A percentile compares a stretch with the other conserved stretches of the same genome.
phyloP scores from a whole-genome alignment of 2,888 invertebrate species.

The Erannis defoliaria region DNA sequence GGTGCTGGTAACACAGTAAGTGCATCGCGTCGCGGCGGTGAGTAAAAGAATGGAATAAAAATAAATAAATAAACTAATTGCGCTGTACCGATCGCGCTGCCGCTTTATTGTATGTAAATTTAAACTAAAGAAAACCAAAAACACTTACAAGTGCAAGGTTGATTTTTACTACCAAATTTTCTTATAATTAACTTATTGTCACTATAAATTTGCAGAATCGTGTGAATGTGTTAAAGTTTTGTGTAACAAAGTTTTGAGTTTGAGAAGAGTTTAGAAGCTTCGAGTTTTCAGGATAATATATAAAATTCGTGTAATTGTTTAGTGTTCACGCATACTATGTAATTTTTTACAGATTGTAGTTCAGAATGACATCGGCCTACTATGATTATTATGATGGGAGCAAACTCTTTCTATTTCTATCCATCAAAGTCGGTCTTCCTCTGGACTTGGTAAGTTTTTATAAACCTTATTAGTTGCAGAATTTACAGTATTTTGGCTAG shows the following conservation, averaged over 20 bases:
- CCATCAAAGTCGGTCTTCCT: conserved; percentile 89
- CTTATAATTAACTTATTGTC: neutral
- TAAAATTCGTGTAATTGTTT: conserved; percentile 11
- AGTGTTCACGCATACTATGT: too few relatives aligned
- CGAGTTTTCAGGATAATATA: conserved; percentile 1
- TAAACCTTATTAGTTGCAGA: neutral
- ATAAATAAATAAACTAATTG: too few relatives aligned
- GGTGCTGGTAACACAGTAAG: too few relatives aligned
- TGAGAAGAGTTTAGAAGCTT: neutral
- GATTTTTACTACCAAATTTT: neutral
- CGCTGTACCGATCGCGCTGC: too few relatives aligned
- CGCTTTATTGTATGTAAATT: too few relatives aligned
- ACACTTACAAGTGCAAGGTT: neutral
- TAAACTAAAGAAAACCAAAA: neutral
- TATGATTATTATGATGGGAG: conserved; percentile 90
- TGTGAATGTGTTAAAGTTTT: neutral
- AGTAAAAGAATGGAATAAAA: too few relatives aligned
- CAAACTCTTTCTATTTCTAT: conserved; percentile 89
- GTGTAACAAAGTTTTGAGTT: neutral
- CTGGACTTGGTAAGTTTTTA: conserved; percentile 91
- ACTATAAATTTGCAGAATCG: neutral
- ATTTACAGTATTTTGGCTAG: neutral
- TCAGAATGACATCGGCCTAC: conserved; percentile 63
- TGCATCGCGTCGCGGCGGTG: too few relatives aligned
- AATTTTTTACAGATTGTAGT: conserved; percentile 26